These are phyloP conservation scores for Periphyllus acericola DNA, from an alignment of 2,888 invertebrate genomes.

Conservation along the genomic window DNA sequence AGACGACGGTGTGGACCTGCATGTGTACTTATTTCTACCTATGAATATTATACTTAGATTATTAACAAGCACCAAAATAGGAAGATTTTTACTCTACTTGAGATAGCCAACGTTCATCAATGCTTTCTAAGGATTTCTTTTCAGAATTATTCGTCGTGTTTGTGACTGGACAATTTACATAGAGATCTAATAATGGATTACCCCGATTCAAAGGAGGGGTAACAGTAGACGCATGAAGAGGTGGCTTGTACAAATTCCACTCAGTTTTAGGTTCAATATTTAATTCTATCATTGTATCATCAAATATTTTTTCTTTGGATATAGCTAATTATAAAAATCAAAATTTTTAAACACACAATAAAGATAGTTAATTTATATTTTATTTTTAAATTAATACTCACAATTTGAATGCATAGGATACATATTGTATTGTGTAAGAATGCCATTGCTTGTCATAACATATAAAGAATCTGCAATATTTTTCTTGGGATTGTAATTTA, in stretches of 20 bases:
- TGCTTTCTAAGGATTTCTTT: constrained; percentile 52
- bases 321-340: constrained; percentile 69
- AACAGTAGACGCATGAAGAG: constrained; percentile 70
- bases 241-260: constrained; percentile 82
- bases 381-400: constrained; percentile 65
- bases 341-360: background rate
- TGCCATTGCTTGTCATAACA: constrained; percentile 88
- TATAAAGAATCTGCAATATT: constrained; percentile 82
- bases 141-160: constrained; percentile 34
- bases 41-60: constrained; percentile 61
- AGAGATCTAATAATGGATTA: constrained; percentile 73
- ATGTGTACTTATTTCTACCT: constrained; percentile 97
- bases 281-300: constrained; percentile 87
- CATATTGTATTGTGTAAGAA: constrained; percentile 86
- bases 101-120: constrained; percentile 89
- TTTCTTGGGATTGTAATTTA: constrained; percentile 67
- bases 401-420: constrained; percentile 78
- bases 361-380: background rate
- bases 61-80: constrained; percentile 10
- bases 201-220: constrained; percentile 79
- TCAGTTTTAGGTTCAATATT: constrained; percentile 87
- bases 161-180: constrained; percentile 43
- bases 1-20: constrained; percentile 93
- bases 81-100: constrained; percentile 68
- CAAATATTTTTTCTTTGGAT: constrained; percentile 85